Base-by-base conservation (phyloP, 1,140 invertebrate species). In the Hesperophylax magnus region DNA sequence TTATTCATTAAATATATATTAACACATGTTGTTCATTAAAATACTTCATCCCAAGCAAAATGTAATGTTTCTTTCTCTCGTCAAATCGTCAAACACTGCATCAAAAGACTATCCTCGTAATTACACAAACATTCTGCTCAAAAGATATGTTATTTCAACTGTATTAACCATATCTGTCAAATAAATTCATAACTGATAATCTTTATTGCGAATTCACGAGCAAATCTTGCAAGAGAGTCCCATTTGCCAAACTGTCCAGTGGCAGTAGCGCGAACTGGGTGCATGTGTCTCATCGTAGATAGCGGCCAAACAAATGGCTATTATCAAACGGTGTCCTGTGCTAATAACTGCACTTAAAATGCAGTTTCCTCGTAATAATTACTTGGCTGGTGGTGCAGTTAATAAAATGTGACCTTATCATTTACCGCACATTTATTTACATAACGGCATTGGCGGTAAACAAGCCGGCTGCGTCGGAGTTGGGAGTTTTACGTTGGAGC, bases 291-390 rank as follows among this genome's bases (percentile, higher is more conserved):
- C 63, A 17, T 31, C n/a, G n/a, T 27, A 58, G 72, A 75, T 75
- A 75, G 31, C 56, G 52, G 24, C 53, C 56, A 75, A 74, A 75
- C 31, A 15, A 75, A 75, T 75, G 72, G 17, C 53, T 60, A 75
- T 39, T 75, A 75, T 75, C 72, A 75, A 60, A 75, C 24, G 56
- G 72, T n/a, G 56, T 31, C 6, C 56, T 14, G 27, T 53, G 15
- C 53, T 60, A 75, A 75, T 75, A 75, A 75, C 72, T 31, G 72
- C 24, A 75, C 72, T 75, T 75, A 75, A 75, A 75, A 60, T 75
- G 72, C 72, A 75, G 24, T 75, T 60, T 75, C 72, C 14, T 15
- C 17, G 53, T 58, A 58, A 60, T 75, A 75, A 75, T 75, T 75
- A 75, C 72, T 58, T n/a, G 22, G 20, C 39, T 18, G 24, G 67